phyloP scores from a whole-genome alignment of 2,797 vertebrate species.

The Apogon talboti region DNA sequence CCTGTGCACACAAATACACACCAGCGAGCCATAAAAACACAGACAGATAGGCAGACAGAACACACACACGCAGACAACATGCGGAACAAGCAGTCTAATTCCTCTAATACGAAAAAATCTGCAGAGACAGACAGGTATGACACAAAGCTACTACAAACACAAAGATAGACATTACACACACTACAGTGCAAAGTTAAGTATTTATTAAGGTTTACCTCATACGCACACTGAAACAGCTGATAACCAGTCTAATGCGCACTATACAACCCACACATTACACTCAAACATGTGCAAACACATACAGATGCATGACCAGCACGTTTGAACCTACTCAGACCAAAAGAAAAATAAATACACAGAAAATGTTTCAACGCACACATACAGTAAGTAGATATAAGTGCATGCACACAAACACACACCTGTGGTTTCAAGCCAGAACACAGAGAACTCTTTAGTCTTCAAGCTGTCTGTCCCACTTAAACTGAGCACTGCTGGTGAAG shows the following conservation, averaged over 20 bases:
- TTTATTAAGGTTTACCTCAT: conserved; percentile 39
- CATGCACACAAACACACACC: conserved; percentile 65
- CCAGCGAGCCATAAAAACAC: conserved; percentile 53
- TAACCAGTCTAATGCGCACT: conserved; percentile 17
- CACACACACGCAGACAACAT: conserved; percentile 74
- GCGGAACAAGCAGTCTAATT: conserved; percentile 73
- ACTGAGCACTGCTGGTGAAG: conserved; percentile 74
- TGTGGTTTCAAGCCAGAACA: conserved; percentile 74
- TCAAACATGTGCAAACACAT: conserved; percentile 24
- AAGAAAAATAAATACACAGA: conserved; percentile 33
- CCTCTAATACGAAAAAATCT: conserved; percentile 72
- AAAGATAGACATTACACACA: conserved; percentile 54
- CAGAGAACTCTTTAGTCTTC: conserved; percentile 76
- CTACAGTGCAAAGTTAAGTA: conserved; percentile 29
- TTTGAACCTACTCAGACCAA: conserved; percentile 35
- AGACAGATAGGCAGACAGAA: conserved; percentile 73
- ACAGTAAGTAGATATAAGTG: conserved; percentile 39
- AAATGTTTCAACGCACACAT: conserved; percentile 10
- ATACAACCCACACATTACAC: not conserved
- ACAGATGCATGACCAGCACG: conserved; percentile 9
- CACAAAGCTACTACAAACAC: conserved; percentile 56
- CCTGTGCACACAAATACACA: conserved; percentile 54
- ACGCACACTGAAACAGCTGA: conserved; percentile 32
- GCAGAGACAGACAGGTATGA: conserved; percentile 77
- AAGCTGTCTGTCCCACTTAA: conserved; percentile 79